Evolutionary conservation across 2,113 vertebrate genomes (phyloP).

Genomic region (Pedetes capensis): DNA sequence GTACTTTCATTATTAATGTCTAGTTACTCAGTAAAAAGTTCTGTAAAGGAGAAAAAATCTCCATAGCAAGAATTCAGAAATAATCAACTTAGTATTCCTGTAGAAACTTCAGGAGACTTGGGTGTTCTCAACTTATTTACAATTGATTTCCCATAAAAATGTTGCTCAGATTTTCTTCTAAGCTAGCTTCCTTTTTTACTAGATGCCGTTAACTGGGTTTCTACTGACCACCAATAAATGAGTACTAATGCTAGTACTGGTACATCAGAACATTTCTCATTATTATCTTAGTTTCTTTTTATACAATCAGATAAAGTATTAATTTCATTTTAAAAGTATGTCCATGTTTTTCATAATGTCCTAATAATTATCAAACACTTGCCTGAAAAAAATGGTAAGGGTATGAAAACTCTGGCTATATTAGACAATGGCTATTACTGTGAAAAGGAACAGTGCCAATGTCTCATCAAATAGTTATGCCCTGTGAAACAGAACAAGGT

Average conservation of each 20-base stretch:
- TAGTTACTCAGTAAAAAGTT: not conserved
- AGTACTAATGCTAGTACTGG: not conserved
- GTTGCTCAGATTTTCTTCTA: not conserved
- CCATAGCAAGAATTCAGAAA: not conserved
- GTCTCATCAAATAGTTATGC: conserved; percentile 63
- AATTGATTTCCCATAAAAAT: not conserved
- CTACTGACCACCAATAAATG: not conserved
- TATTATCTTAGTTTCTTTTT: not conserved
- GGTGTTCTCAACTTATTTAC: not conserved
- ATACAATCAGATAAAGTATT: not conserved
- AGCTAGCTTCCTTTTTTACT: not conserved
- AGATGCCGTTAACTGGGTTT: not conserved
- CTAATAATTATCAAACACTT: conserved; percentile 35
- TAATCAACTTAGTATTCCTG: not conserved
- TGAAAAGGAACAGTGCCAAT: not conserved
- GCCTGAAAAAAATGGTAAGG: not conserved
- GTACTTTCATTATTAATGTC: not conserved
- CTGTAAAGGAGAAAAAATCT: not conserved
- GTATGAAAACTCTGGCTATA: not conserved
- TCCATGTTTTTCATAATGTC: conserved; percentile 18
- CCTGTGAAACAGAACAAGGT: conserved; percentile 63
- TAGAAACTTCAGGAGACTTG: not conserved
- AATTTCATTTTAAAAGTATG: conserved; percentile 29
- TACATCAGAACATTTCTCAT: not conserved
- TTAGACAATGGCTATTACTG: not conserved